Base-by-base conservation (phyloP, 2,888 invertebrate species). In the Lamproptera curius region DNA sequence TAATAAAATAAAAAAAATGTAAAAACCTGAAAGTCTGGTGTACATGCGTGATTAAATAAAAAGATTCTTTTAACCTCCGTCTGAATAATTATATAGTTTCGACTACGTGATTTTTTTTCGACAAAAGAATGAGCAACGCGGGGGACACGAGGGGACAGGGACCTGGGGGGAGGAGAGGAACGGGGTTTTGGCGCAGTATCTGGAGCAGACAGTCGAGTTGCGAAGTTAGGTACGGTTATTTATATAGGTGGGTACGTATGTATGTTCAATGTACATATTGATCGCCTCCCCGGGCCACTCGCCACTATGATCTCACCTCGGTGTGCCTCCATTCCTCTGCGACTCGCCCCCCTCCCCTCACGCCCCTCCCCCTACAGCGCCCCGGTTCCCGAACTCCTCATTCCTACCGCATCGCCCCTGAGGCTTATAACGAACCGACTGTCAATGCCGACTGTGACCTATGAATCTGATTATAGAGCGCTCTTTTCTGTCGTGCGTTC, bases 271-370 rank as follows among this genome's bases (percentile, higher is more conserved):
- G 85, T 86, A 86, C 86, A 85, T 86, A 87, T 87, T 84, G 86
- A 87, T 87, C 86, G 86, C 76, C 82, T 81, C 82, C 82, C 85
- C 83, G 71, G 76, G 83, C 81, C 81, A 84, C 86, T 85, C 85
- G 84, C 85, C 86, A 86, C 86, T 87, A 85, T 86, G 85, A 86
- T 84, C 84, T 85, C 86, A 87, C 86, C 86, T 85, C 86, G 84
- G 83, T 83, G 82, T 80, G 85, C 85, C 86, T 84, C 86, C 84
- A 83, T 83, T 4, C 83, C 82, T 76, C 78, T 77, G 78, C 79
- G 75, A 71, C 75, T 71, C 72, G 70, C 69, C 57, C 63, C 62
- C 55, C n/a, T n/a, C n/a, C n/a, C n/a, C n/a, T n/a, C n/a, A n/a
- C n/a, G n/a, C n/a, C n/a, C n/a, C n/a, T n/a, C n/a, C n/a, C n/a